Conservation (phyloP, 2,888 invertebrate species). For the Poecilobothrus nobilitatus region DNA sequence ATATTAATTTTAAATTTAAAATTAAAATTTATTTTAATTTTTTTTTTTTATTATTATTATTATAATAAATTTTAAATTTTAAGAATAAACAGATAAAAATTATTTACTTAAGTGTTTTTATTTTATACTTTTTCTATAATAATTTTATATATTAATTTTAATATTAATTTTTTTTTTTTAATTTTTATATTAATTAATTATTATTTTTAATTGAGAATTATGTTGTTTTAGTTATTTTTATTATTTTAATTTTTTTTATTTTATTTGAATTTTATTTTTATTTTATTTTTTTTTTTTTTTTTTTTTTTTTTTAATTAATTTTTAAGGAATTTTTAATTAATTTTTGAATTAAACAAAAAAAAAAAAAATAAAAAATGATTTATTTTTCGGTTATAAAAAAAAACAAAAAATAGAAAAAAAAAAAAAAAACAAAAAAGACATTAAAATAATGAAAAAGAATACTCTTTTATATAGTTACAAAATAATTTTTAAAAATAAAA, state of each 20-base stretch:
- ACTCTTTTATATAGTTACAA: too few relatives aligned
- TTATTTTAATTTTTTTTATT: neutral
- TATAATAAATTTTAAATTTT: neutral
- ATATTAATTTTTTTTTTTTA: neutral
- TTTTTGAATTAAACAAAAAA: too few relatives aligned
- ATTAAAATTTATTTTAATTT: neutral
- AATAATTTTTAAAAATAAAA: too few relatives aligned
- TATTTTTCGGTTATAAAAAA: too few relatives aligned
- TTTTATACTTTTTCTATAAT: neutral
- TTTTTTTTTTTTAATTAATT: neutral
- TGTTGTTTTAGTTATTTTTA: slow-evolving; percentile 1
- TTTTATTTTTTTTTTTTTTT: neutral
- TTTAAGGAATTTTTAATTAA: neutral
- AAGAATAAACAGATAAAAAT: neutral
- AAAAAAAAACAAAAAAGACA: too few relatives aligned
- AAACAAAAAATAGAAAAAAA: too few relatives aligned
- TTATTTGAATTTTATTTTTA: neutral
- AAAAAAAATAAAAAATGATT: too few relatives aligned
- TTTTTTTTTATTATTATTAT: too few relatives aligned
- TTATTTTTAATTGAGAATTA: neutral
- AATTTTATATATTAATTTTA: neutral
- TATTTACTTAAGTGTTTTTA: neutral
- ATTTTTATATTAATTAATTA: neutral
- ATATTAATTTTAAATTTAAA: neutral
- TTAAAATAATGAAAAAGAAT: too few relatives aligned